Evolutionary conservation across 1,140 invertebrate species (phyloP), one percentile per base, ranked within the genome.

Genomic region (Glossosoma conforme): DNA sequence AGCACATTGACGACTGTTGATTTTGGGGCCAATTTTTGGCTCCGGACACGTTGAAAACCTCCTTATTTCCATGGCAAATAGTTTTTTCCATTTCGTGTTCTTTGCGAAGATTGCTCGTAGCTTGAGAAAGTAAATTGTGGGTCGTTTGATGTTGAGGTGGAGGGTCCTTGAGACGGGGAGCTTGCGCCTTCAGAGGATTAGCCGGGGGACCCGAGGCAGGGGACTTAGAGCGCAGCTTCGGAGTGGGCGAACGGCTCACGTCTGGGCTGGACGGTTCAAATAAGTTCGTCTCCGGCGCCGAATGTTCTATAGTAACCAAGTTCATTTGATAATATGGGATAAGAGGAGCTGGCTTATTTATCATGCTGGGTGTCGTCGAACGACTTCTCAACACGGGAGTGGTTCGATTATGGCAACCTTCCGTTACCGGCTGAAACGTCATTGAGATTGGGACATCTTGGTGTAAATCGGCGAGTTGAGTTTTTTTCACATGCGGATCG

Each of bases 251-350:
- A 45, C 77, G 65, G 32, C 75, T 78, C n/a, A 65, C 64, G 59
- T 74, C 75, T 14, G 72, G 74, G 58, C 69, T 76, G 21, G 67
- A 70, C 15, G 78, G 77, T 54, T 82, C 72, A 52, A 77, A 81
- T 25, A 75, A 59, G 37, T 77, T 72, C 18, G 69, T 72, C 61
- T 78, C 74, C 0, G 76, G 62, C 3, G 81, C 74, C 30, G 64
- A 45, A 56, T 77, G 75, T 59, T 79, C 78, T 14, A 80, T 74
- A 35, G 78, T 72, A 30, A 78, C 75, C 53, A 84, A 72, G 66
- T 81, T 82, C 65, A 79, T 78, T 63, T 84, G 81, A 62, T 84
- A 84, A 62, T 77, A 78, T 14, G 82, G 82, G 47, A 83, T 72
- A 44, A 80, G 72, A 10, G 81, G 78, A 1, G 80, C 78, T 40